phyloP scores from a whole-genome alignment of 2,888 invertebrate genomes.

The Hirudinaria manillensis region DNA sequence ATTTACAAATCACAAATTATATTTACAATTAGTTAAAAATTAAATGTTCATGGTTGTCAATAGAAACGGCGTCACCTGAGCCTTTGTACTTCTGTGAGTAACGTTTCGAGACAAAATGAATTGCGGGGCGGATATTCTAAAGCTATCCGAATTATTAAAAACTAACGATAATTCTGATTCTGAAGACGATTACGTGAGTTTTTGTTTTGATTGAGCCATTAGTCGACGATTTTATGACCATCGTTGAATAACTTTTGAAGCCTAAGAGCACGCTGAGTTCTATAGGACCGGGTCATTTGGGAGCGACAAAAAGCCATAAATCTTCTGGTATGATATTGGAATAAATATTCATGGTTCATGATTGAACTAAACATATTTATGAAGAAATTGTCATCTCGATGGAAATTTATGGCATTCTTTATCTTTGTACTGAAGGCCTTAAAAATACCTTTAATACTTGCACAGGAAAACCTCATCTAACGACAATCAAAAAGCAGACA shows the following conservation, averaged over 20 bases:
- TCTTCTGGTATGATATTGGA: background rate
- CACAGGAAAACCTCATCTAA: slow-evolving; percentile 11
- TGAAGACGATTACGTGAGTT: slow-evolving; percentile 32
- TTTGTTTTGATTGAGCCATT: background rate
- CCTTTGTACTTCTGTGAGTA: too few species aligned
- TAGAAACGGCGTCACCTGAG: too few species aligned
- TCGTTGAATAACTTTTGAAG: background rate
- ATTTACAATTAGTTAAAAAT: too few species aligned
- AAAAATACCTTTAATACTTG: background rate
- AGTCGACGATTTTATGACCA: slow-evolving; percentile 3
- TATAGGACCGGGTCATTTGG: slow-evolving; percentile 32
- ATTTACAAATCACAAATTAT: too few species aligned
- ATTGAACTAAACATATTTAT: background rate
- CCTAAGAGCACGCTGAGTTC: slow-evolving; percentile 17
- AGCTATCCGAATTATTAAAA: slow-evolving; percentile 19
- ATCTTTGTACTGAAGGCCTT: background rate
- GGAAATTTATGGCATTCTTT: background rate
- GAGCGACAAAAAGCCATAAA: slow-evolving; percentile 24
- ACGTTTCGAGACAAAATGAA: background rate
- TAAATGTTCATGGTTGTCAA: too few species aligned
- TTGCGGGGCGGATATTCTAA: slow-evolving; percentile 7
- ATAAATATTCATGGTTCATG: background rate
- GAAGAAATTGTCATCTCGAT: background rate
- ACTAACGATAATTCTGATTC: slow-evolving; percentile 28
- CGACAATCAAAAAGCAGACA: slow-evolving; percentile 23